Evolutionary conservation across 1,140 invertebrate genomes (phyloP), one percentile per base, ranked within the genome.

Genomic region (Protaetia brevitarsis): DNA sequence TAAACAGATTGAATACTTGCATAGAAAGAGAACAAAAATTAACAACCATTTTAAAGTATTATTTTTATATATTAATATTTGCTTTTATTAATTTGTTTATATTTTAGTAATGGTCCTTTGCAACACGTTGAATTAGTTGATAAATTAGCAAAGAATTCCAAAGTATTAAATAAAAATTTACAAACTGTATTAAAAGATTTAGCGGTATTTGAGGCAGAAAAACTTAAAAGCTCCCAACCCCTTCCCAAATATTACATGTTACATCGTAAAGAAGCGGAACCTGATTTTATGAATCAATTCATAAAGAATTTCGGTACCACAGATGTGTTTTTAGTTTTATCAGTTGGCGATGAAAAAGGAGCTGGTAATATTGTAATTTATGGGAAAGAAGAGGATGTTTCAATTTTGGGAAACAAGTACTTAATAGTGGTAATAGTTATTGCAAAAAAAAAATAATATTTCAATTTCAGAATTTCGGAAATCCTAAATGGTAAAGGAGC

Each of bases 181-280:
- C 81, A 85, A 69, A 84, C 81, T 63, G 77, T 89, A 3, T 73
- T 91, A 5, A 83, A 83, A 71, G 89, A 91, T 60, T 71, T 91
- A 5, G 89, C 89, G 28, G 79, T 79, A n/a, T 78, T 80, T 27
- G 87, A 90, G 78, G 83, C 85, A 0, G 78, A 85, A 1, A 84
- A 83, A 69, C 81, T 90, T 31, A 88, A 86, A 69, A 73, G 69
- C 34, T 63, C 77, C 10, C 62, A 78, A 2, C 79, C 81, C 0
- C 78, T 77, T 34, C 86, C 86, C 2, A 82, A 82, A 72, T 88
- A 82, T 74, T 81, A 83, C 68, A 79, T 79, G 37, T 77, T 86
- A 70, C 86, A 84, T 77, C 87, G 87, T 61, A 89, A 87, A 69
- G 90, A 92, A 72, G 89, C 86, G 7, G 89, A 90, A 66, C 80